These are phyloP conservation scores for Sipha maydis DNA, from an alignment of 2,888 invertebrate genomes.

Conservation along the genomic window DNA sequence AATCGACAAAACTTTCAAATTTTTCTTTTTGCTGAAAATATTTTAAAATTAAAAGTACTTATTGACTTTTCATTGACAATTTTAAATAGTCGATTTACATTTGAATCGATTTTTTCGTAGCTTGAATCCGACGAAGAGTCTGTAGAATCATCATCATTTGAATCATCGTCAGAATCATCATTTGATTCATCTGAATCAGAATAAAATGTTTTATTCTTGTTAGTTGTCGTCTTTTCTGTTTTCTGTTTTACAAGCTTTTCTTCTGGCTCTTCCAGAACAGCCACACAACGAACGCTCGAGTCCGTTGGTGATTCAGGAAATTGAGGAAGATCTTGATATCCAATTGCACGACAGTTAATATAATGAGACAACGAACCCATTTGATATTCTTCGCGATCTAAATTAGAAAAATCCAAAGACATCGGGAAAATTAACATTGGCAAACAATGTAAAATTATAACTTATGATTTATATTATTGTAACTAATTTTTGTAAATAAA, in stretches of 20 bases:
- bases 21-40: constrained; percentile 19
- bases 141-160: not conserved
- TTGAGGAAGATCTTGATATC: constrained; percentile 88
- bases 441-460: not conserved
- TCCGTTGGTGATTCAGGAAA: constrained; percentile 84
- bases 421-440: not conserved
- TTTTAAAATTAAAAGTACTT: not conserved
- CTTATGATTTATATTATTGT: too few relatives aligned
- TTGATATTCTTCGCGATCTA: constrained; percentile 87
- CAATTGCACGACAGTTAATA: constrained; percentile 84
- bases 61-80: not conserved
- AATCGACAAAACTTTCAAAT: constrained; percentile 65
- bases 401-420: constrained; percentile 53
- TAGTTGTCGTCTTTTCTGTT: constrained; percentile 67
- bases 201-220: constrained; percentile 75
- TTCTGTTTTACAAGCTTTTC: constrained; percentile 66
- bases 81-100: constrained; percentile 14
- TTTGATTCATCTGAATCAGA: constrained; percentile 70
- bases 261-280: constrained; percentile 67
- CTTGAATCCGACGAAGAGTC: constrained; percentile 41
- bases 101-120: constrained; percentile 43
- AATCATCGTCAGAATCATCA: constrained; percentile 63
- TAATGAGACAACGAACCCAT: constrained; percentile 96
- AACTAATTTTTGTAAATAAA: too few relatives aligned
- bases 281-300: constrained; percentile 81